Conservation (phyloP, 2,113 vertebrate genomes). For the Lepus europaeus region DNA sequence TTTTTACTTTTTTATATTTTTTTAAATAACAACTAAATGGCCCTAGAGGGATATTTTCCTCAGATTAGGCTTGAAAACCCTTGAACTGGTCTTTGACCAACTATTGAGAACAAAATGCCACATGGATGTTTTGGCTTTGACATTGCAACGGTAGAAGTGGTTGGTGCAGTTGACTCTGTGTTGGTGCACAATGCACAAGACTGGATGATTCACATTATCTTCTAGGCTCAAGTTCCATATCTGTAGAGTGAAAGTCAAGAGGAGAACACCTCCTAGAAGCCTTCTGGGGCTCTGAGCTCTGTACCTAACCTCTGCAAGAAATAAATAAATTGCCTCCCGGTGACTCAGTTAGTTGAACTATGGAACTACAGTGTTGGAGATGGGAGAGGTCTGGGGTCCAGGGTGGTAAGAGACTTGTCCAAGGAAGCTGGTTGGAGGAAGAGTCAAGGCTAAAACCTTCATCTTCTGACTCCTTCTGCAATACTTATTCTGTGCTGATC, state of each 20-base stretch:
- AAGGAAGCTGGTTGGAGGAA: neutral
- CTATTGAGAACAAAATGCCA: constrained; percentile 4
- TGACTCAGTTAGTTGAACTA: neutral
- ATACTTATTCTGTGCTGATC: neutral
- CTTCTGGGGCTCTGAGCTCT: neutral
- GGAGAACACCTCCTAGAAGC: neutral
- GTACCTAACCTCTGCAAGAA: neutral
- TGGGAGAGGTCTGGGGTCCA: neutral
- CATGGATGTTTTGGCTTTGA: neutral
- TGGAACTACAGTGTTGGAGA: neutral
- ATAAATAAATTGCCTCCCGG: neutral
- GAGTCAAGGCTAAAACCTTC: neutral
- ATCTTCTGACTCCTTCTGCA: neutral
- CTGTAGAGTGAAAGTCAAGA: neutral
- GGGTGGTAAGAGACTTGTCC: neutral
- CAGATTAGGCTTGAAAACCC: neutral
- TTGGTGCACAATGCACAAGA: neutral
- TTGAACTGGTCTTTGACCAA: constrained; percentile 1
- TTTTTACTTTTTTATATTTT: neutral
- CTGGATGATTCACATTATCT: neutral
- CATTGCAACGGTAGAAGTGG: neutral
- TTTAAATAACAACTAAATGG: neutral
- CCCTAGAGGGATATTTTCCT: neutral
- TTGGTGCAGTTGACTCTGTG: neutral
- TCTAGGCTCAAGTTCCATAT: neutral